Base-by-base conservation (phyloP, 2,797 vertebrate genomes). In the Furcifer pardalis region DNA sequence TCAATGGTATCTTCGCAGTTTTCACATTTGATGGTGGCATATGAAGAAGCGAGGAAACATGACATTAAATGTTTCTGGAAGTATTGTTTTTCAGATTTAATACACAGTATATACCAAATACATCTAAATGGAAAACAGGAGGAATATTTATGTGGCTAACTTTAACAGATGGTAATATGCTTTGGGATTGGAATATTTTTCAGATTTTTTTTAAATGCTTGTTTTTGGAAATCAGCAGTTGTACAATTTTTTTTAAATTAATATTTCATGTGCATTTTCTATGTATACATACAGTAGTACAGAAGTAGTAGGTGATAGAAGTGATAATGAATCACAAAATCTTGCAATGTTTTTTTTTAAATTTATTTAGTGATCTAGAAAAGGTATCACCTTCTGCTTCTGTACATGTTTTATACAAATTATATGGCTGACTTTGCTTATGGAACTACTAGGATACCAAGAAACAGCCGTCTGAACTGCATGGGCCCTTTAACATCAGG, bases 221-320 rank as follows among this genome's bases (percentile, higher is more conserved):
- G 25, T 5, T 88, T 87, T 40, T 49, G 25, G 60, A 76, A 17
- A 46, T 23, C 9, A 37, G 56, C 40, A 79, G 52, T 19, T 56
- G 56, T 40, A 37, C 23, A 42, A 72, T 19, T 69, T 79, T 80
- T 77, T 84, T 44, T n/a, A n/a, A n/a, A 52, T 87, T 91, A 72
- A 87, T 83, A 92, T 92, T 90, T 85, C 86, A 80, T 89, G 66
- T 82, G 27, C 9, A 46, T 88, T 88, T 32, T 83, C 81, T 90
- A 0, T 84, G 80, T 84, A 85, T 19, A 60, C 1, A 91, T 19
- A 60, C 1, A 91, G 90, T 83, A 87, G 32, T 63, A 89, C 91
- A 94, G 94, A 90, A 95, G 94, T 91, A 92, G 83, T 37, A 89
- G 89, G 87, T 49, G 91, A 91, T 89, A 40, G n/a, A n/a, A n/a